These are phyloP conservation scores for Cryptocheilus praepositus DNA, from an alignment of 2,888 invertebrate species.

Conservation along the genomic window DNA sequence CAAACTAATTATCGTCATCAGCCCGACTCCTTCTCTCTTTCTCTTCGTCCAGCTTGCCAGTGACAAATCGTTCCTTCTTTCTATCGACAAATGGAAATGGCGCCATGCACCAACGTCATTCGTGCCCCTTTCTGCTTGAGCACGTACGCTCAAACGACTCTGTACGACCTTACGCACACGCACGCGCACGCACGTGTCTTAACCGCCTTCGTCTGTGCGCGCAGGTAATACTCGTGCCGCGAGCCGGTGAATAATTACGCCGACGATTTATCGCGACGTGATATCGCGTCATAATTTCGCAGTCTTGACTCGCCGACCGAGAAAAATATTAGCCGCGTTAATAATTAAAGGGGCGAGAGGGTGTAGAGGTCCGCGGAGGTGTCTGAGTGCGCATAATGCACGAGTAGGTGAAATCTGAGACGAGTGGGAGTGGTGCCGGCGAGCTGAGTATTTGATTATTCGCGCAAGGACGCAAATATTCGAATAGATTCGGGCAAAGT, in stretches of 20 bases:
- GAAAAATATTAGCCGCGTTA: conserved; percentile 52
- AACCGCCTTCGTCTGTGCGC: too few species aligned
- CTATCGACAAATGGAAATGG: background rate
- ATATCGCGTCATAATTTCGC: conserved; percentile 56
- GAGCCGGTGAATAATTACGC: conserved; percentile 48
- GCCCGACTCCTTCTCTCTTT: conserved; percentile 25
- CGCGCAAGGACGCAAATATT: too few species aligned
- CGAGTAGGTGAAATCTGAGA: too few species aligned
- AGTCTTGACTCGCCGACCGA: conserved; percentile 30
- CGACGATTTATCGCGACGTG: conserved; percentile 56
- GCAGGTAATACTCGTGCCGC: background rate
- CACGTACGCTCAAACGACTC: too few species aligned
- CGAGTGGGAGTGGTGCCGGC: too few species aligned
- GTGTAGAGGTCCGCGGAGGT: conserved; percentile 13
- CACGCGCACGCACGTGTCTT: conserved; percentile 12
- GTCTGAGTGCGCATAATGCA: too few species aligned
- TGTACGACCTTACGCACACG: background rate
- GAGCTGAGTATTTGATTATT: too few species aligned
- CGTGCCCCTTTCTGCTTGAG: conserved; percentile 2
- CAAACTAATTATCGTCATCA: conserved; percentile 58
- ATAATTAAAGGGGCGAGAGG: conserved; percentile 49
- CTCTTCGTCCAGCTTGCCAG: conserved; percentile 3
- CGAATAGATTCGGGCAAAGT: too few species aligned
- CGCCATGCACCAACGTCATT: conserved; percentile 5
- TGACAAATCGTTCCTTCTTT: background rate